These are phyloP conservation scores for Mixornis gularis DNA, from an alignment of 2,113 vertebrate genomes.

Conservation along the genomic window DNA sequence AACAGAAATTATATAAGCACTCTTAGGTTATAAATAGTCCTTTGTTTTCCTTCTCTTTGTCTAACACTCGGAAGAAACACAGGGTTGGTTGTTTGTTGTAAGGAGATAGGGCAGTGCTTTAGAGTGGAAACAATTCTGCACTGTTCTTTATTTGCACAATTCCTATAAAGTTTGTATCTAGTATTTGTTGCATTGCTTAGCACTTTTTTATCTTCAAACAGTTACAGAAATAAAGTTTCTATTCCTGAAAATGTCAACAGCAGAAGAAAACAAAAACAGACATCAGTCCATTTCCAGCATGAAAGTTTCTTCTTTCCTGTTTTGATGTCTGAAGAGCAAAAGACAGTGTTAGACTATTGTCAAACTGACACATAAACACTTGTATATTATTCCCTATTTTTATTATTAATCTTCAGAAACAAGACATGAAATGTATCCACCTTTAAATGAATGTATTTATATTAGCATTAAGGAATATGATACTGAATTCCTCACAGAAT, in stretches of 20 bases:
- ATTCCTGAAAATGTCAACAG: not conserved
- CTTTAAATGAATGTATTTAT: not conserved
- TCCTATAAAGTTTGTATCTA: not conserved
- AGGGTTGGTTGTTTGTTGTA: constrained; percentile 29
- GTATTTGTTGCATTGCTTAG: constrained; percentile 25
- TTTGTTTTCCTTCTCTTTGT: constrained; percentile 51
- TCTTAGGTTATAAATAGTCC: constrained; percentile 34
- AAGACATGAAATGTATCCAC: not conserved
- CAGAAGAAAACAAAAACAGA: not conserved
- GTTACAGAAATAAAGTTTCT: not conserved
- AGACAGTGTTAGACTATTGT: not conserved
- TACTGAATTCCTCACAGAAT: not conserved
- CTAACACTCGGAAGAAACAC: constrained; percentile 41
- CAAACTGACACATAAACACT: not conserved
- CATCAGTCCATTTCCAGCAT: not conserved
- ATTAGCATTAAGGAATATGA: not conserved
- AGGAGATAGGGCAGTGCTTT: constrained; percentile 15
- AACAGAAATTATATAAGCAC: constrained; percentile 46
- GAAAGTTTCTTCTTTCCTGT: not conserved
- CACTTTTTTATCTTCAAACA: constrained; percentile 8
- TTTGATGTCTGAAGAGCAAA: not conserved
- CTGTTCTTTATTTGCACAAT: constrained; percentile 42
- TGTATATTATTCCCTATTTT: not conserved
- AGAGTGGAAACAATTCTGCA: constrained; percentile 46
- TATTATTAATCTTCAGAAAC: not conserved